Conservation (phyloP, 2,113 vertebrate species). For the Talpa occidentalis region DNA sequence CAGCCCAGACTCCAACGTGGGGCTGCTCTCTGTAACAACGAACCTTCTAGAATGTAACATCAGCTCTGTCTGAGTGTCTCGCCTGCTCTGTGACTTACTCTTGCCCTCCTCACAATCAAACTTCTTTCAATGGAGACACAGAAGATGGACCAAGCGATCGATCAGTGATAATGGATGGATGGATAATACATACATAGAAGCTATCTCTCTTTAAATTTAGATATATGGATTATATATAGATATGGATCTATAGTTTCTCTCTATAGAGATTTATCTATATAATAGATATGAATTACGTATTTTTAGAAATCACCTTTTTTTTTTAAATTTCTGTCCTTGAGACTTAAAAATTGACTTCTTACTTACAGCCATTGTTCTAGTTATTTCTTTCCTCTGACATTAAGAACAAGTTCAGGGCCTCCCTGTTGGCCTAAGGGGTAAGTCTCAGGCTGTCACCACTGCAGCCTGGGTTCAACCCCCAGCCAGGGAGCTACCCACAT, state of each 20-base stretch:
- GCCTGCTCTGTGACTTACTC: not conserved
- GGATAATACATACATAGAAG: not conserved
- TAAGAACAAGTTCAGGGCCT: not conserved
- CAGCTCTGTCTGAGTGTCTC: not conserved
- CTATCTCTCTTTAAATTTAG: not conserved
- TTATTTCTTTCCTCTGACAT: not conserved
- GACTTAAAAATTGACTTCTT: not conserved
- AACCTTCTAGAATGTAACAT: not conserved
- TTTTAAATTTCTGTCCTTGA: not conserved
- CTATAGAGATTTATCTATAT: not conserved
- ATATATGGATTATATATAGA: not conserved
- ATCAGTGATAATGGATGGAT: no score
- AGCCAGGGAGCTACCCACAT: no score
- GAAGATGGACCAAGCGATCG: no score
- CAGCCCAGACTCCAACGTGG: no score
- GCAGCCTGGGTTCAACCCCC: no score
- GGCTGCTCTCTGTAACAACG: no score
- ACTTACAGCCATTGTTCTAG: not conserved
- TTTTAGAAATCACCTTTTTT: conserved; percentile 5
- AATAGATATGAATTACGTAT: not conserved
- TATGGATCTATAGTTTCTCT: not conserved
- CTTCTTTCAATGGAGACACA: not conserved
- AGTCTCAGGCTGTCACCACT: no score
- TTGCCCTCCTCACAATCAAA: not conserved
- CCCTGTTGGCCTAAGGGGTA: no score